Evolutionary conservation across 2,113 vertebrate genomes (phyloP).

Genomic region (Callospermophilus lateralis): DNA sequence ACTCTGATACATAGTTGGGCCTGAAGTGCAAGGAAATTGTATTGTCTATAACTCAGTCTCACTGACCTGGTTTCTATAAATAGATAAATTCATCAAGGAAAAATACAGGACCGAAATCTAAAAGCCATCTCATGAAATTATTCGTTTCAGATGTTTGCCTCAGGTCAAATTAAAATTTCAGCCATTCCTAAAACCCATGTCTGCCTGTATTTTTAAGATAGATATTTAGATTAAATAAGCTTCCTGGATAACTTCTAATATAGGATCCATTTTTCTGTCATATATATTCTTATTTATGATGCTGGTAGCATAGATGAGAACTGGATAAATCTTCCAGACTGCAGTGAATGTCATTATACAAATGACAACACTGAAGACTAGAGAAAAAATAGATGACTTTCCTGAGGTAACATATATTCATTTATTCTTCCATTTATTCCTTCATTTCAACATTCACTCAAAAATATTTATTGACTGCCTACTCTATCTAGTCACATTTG

Average conservation of each 20-base stretch:
- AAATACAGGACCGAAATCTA: conserved; percentile 77
- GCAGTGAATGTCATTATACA: conserved; percentile 59
- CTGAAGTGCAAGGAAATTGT: conserved; percentile 61
- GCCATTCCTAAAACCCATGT: conserved; percentile 51
- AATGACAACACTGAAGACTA: conserved; percentile 63
- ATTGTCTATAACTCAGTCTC: conserved; percentile 70
- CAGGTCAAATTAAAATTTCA: conserved; percentile 78
- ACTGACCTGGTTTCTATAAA: conserved; percentile 80
- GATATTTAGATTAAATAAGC: conserved; percentile 74
- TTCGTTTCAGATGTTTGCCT: conserved; percentile 68
- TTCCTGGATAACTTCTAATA: conserved; percentile 65
- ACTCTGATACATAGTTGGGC: conserved; percentile 57
- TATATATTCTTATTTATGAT: conserved; percentile 59
- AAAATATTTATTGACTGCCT: conserved; percentile 49
- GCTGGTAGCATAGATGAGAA: conserved; percentile 57
- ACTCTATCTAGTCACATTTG: conserved; percentile 2
- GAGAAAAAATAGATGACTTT: conserved; percentile 60
- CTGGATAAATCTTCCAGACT: conserved; percentile 61
- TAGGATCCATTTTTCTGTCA: conserved; percentile 71
- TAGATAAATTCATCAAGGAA: conserved; percentile 79
- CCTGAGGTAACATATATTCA: conserved; percentile 37
- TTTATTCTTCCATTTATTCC: conserved; percentile 52
- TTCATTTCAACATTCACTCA: conserved; percentile 52
- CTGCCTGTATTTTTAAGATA: conserved; percentile 66
- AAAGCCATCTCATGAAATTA: conserved; percentile 76